These are phyloP conservation scores for Lamellibrachia columna DNA, from an alignment of 2,888 invertebrate genomes.

Conservation along the genomic window DNA sequence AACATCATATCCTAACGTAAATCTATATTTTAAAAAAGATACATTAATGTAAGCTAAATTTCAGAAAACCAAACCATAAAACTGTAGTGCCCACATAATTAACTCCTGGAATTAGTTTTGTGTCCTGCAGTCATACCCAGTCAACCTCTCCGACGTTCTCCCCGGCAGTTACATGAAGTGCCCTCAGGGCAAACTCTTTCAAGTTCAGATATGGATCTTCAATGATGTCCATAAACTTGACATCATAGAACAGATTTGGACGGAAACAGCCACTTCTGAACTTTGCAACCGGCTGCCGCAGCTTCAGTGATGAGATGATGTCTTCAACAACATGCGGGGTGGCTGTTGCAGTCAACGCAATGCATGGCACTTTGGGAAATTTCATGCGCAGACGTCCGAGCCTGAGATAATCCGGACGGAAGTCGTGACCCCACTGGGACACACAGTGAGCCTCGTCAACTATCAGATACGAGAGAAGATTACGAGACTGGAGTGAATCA, in stretches of 20 bases:
- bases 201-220: slow-evolving; percentile 85
- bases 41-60: not conserved
- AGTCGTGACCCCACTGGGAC: slow-evolving; percentile 99
- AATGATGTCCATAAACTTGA: slow-evolving; percentile 80
- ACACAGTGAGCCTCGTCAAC: slow-evolving; percentile 87
- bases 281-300: slow-evolving; percentile 75
- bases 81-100: not conserved
- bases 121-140: slow-evolving; percentile 35
- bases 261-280: slow-evolving; percentile 81
- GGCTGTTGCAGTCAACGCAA: slow-evolving; percentile 97
- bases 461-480: slow-evolving; percentile 87
- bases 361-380: slow-evolving; percentile 79
- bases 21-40: not conserved
- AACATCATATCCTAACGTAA: not conserved
- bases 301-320: slow-evolving; percentile 51
- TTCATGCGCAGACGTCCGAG: slow-evolving; percentile 75
- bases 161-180: slow-evolving; percentile 44
- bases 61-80: not conserved
- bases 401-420: slow-evolving; percentile 89
- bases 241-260: slow-evolving; percentile 90
- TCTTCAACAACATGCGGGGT: slow-evolving; percentile 66
- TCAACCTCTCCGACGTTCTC: slow-evolving; percentile 31
- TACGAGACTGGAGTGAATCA: slow-evolving; percentile 76
- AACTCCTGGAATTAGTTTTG: not conserved
- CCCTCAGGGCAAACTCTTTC: slow-evolving; percentile 60